Percentiles rank a stretch among this genome's conserved stretches.
phyloP scores from a whole-genome alignment of 2,797 vertebrate genomes.

The Danio albolineatus region DNA sequence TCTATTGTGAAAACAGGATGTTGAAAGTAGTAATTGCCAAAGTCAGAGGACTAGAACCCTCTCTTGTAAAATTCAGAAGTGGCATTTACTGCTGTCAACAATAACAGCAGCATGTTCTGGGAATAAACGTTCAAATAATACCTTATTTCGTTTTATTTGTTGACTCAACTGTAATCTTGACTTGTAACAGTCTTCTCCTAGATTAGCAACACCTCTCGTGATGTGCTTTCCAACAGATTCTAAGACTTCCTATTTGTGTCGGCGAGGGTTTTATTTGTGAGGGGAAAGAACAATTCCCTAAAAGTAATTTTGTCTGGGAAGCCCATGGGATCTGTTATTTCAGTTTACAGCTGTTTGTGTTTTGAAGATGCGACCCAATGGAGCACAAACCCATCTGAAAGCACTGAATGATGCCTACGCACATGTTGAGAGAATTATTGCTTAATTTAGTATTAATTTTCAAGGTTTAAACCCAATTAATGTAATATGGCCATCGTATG shows the following conservation, averaged over 20 bases:
- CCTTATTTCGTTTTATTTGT: constrained; percentile 31
- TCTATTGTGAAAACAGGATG: constrained; percentile 34
- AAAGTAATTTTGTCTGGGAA: constrained; percentile 51
- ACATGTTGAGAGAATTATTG: neutral
- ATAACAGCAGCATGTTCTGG: constrained; percentile 24
- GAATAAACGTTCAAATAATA: constrained; percentile 38
- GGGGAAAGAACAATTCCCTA: constrained; percentile 34
- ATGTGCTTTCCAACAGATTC: constrained; percentile 39
- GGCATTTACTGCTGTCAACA: constrained; percentile 37
- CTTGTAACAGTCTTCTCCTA: constrained; percentile 45
- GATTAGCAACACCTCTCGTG: constrained; percentile 40
- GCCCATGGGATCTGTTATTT: constrained; percentile 38
- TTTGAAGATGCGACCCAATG: constrained; percentile 21
- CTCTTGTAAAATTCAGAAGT: constrained; percentile 41
- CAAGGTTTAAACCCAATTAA: neutral
- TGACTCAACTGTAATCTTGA: constrained; percentile 47
- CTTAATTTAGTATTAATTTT: constrained; percentile 14
- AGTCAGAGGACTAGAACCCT: constrained; percentile 49
- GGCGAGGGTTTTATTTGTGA: constrained; percentile 39
- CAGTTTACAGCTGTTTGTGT: constrained; percentile 23
- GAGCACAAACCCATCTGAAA: constrained; percentile 1
- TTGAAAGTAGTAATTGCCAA: constrained; percentile 39
- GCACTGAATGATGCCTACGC: neutral
- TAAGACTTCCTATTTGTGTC: constrained; percentile 45
- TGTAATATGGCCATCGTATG: neutral